These are phyloP conservation scores for Amphiprion percula DNA, from an alignment of 2,113 vertebrate species.

Conservation along the genomic window DNA sequence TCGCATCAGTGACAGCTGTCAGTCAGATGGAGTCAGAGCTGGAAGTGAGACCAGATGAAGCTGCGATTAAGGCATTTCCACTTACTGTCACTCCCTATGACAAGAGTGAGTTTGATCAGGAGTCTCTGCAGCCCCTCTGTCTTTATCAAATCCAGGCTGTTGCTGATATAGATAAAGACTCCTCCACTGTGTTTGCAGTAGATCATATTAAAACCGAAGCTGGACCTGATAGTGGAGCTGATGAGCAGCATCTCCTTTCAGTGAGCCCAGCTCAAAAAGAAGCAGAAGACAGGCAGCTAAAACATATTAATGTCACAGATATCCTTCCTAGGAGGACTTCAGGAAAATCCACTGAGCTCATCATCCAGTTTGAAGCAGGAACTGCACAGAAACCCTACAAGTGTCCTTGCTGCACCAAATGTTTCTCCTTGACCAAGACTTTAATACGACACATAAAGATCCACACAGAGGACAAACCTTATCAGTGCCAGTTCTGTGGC, in stretches of 20 bases:
- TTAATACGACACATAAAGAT: constrained; percentile 44
- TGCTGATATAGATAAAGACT: constrained; percentile 24
- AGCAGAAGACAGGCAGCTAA: neutral
- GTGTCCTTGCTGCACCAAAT: constrained; percentile 49
- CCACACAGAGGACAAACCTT: constrained; percentile 35
- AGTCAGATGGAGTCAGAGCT: neutral
- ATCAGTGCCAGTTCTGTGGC: constrained; percentile 46
- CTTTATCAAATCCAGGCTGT: constrained; percentile 49
- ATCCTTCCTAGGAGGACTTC: neutral
- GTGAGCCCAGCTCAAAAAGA: neutral
- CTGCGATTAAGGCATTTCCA: constrained; percentile 4
- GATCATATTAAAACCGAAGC: constrained; percentile 30
- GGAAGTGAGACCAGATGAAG: neutral
- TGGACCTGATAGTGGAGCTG: neutral
- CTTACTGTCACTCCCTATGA: constrained; percentile 22
- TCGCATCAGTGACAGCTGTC: neutral
- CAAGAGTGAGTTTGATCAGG: constrained; percentile 45
- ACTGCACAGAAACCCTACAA: constrained; percentile 47
- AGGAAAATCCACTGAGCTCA: neutral
- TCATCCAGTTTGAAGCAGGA: constrained; percentile 15
- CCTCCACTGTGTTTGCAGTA: neutral
- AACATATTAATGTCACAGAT: neutral
- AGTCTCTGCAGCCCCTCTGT: constrained; percentile 43
- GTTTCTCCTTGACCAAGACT: constrained; percentile 58
- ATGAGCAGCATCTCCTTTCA: neutral